These are phyloP conservation scores for Drosophila kurseongensis DNA, from an alignment of 1,140 invertebrate genomes.

Conservation along the genomic window DNA sequence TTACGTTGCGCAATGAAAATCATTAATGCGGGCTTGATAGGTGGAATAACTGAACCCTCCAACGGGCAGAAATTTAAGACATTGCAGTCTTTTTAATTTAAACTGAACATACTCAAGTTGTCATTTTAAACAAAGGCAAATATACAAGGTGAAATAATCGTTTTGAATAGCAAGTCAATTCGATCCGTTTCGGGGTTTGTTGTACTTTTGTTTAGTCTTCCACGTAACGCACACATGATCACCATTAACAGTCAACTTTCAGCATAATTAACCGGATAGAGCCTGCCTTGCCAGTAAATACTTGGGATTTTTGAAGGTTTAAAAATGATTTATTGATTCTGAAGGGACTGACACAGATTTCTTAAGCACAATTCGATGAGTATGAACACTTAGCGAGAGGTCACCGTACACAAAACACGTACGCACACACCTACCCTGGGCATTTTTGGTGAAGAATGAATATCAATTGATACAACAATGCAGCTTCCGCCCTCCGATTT, in stretches of 20 bases:
- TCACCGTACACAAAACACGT: conserved; percentile 20
- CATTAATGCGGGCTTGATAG: neutral
- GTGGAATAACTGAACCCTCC: neutral
- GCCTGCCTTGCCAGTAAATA: neutral
- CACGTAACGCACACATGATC: conserved; percentile 42
- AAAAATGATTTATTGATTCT: conserved; percentile 19
- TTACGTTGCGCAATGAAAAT: too few relatives aligned
- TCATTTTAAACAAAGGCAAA: neutral
- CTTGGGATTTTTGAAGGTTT: neutral
- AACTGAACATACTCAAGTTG: conserved; percentile 32
- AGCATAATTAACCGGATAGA: neutral
- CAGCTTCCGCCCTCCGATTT: conserved; percentile 28
- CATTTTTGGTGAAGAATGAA: conserved; percentile 56
- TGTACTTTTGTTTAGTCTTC: conserved; percentile 12
- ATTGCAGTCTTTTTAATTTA: neutral
- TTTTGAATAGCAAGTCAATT: conserved; percentile 15
- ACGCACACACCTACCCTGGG: conserved; percentile 65
- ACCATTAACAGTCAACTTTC: conserved; percentile 2
- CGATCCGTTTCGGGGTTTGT: conserved; percentile 4
- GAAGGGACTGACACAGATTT: conserved; percentile 19
- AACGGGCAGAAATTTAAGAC: conserved; percentile 14
- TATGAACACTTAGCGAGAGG: conserved; percentile 16
- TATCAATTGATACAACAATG: conserved; percentile 42
- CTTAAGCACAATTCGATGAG: conserved; percentile 20
- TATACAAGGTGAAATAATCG: conserved; percentile 1